Conservation (phyloP, 1,140 invertebrate species). For the Rhyacophila brunnea region DNA sequence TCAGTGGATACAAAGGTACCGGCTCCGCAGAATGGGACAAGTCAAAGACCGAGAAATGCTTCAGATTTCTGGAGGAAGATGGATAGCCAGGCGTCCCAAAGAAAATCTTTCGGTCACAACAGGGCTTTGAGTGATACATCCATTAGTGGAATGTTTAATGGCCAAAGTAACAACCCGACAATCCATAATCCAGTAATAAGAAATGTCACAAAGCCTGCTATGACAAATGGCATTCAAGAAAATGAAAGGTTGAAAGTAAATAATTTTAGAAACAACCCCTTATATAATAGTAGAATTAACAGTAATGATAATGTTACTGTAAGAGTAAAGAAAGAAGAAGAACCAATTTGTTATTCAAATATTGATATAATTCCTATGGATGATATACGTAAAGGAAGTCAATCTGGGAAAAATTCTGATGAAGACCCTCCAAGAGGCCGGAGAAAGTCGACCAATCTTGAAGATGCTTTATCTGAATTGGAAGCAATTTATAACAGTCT, state of each 20-base stretch:
- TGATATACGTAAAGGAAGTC: conserved; percentile 22
- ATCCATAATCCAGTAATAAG: conserved; percentile 1
- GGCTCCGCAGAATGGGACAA: neutral
- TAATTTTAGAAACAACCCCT: conserved; percentile 3
- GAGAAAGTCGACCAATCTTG: conserved; percentile 72
- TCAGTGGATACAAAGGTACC: conserved; percentile 5
- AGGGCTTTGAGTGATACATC: conserved; percentile 48
- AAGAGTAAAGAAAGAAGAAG: conserved; percentile 19
- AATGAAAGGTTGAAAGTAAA: neutral
- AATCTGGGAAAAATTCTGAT: conserved; percentile 40
- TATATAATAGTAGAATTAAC: conserved; percentile 3
- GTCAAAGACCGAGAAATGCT: conserved; percentile 49
- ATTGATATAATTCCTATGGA: conserved; percentile 34
- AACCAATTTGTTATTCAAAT: conserved; percentile 33
- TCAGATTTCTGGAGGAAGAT: conserved; percentile 64
- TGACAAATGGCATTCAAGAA: neutral
- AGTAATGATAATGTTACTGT: neutral
- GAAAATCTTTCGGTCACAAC: conserved; percentile 44
- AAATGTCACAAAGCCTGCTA: conserved; percentile 1
- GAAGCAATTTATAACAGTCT: conserved; percentile 88
- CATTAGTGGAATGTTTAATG: conserved; percentile 22
- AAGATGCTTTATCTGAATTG: conserved; percentile 82
- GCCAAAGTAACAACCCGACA: conserved; percentile 11
- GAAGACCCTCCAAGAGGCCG: conserved; percentile 50
- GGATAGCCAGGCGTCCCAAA: conserved; percentile 54